These are phyloP conservation scores for Lepidonotus clava DNA, from an alignment of 2,888 invertebrate species.

Conservation along the genomic window DNA sequence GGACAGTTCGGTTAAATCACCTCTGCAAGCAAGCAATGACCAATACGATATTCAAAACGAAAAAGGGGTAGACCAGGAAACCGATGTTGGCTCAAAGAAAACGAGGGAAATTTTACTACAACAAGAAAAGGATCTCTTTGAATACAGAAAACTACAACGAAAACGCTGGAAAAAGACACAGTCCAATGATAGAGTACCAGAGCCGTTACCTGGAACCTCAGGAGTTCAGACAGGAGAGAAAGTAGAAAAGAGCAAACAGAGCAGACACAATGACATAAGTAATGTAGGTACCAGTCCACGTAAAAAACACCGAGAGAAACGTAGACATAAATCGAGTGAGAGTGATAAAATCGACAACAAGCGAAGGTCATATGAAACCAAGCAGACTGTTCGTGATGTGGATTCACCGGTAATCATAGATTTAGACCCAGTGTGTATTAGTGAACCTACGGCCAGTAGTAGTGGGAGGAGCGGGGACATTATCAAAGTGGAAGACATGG, in stretches of 20 bases:
- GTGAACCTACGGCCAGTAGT: background rate
- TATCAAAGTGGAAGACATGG: background rate
- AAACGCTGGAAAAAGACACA: background rate
- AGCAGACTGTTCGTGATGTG: too few relatives aligned
- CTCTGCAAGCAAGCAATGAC: too few relatives aligned
- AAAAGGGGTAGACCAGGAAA: too few relatives aligned
- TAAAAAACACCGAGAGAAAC: background rate
- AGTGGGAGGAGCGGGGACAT: background rate
- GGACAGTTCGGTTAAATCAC: too few relatives aligned
- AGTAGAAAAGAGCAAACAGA: too few relatives aligned
- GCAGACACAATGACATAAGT: too few relatives aligned
- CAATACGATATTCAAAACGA: too few relatives aligned
- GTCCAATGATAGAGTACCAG: too few relatives aligned
- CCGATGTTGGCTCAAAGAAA: too few relatives aligned
- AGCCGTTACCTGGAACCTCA: too few relatives aligned
- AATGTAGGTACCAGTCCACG: too few relatives aligned
- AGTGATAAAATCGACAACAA: background rate
- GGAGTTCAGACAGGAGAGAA: too few relatives aligned
- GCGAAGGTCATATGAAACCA: background rate
- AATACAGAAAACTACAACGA: conserved; percentile 6
- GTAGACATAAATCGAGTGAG: background rate
- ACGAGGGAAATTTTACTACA: background rate
- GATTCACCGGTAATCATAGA: background rate
- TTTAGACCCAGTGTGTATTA: background rate
- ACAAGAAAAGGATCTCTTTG: background rate